A percentile compares a stretch with the other conserved stretches of the same genome.
phyloP scores from a whole-genome alignment of 2,113 vertebrate genomes.

The Caloenas nicobarica region DNA sequence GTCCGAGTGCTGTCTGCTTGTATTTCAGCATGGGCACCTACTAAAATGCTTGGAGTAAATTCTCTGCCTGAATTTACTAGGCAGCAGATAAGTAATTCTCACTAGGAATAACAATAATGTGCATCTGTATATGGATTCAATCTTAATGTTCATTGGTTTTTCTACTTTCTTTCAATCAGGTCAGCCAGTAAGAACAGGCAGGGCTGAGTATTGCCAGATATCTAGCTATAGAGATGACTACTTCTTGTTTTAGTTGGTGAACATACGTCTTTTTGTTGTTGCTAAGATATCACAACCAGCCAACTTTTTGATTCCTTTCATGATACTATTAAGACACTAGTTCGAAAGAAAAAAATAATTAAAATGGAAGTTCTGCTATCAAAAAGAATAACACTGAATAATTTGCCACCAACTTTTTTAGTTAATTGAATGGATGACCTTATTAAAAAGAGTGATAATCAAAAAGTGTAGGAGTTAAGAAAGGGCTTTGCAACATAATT shows the following conservation, averaged over 20 bases:
- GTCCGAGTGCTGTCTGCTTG: not conserved
- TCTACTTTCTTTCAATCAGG: not conserved
- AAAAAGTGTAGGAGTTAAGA: not conserved
- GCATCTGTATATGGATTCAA: not conserved
- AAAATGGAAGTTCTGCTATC: not conserved
- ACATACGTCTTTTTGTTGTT: not conserved
- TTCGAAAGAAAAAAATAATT: not conserved
- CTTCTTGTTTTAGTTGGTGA: not conserved
- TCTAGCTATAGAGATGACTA: not conserved
- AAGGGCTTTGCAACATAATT: not conserved
- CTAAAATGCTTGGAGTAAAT: not conserved
- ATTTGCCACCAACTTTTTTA: not conserved
- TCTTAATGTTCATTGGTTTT: not conserved
- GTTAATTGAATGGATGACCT: not conserved
- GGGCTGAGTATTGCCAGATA: not conserved
- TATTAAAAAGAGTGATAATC: not conserved
- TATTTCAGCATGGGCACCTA: not conserved
- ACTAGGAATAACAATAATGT: not conserved
- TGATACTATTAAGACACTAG: not conserved
- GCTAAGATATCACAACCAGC: not conserved
- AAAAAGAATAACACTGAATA: not conserved
- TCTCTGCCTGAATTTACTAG: not conserved
- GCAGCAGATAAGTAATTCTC: not conserved
- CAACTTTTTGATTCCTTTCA: not conserved
- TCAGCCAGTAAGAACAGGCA: not conserved